These are phyloP conservation scores for Phoxinus phoxinus DNA, from an alignment of 2,113 vertebrate genomes.

Conservation along the genomic window DNA sequence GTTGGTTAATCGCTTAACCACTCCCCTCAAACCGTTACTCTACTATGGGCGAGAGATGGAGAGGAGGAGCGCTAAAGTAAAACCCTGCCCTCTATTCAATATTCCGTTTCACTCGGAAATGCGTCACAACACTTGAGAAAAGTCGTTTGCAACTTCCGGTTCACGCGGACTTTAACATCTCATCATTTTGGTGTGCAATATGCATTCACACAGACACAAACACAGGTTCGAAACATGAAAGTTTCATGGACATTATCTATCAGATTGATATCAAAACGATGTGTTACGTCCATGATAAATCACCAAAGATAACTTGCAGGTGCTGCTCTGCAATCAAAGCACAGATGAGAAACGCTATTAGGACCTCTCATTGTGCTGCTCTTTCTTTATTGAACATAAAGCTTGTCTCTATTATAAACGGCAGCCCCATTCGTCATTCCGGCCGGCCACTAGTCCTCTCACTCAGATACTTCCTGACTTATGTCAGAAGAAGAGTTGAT, in stretches of 20 bases:
- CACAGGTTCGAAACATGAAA: not conserved
- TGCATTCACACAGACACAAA: not conserved
- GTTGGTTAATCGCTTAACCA: no score
- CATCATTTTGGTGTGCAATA: not conserved
- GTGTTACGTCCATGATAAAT: slow-evolving; percentile 28
- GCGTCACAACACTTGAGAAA: no score
- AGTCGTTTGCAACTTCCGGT: no score
- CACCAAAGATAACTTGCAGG: not conserved
- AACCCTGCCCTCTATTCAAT: no score
- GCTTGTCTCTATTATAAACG: slow-evolving; percentile 41
- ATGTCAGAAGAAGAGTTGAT: slow-evolving; percentile 3
- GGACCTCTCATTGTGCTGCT: slow-evolving; percentile 27
- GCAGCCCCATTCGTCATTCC: slow-evolving; percentile 38
- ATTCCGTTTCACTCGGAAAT: no score
- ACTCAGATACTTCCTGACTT: slow-evolving; percentile 24
- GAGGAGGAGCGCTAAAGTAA: no score
- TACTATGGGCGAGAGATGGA: no score
- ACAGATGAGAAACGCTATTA: slow-evolving; percentile 36
- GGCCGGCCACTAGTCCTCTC: slow-evolving; percentile 21
- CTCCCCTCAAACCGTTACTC: no score
- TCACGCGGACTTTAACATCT: no score
- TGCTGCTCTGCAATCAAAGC: slow-evolving; percentile 21
- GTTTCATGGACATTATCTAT: slow-evolving; percentile 15
- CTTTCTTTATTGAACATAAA: slow-evolving; percentile 44
- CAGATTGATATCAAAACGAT: slow-evolving; percentile 32